A percentile compares a stretch with the other conserved stretches of the same genome.
Conservation (phyloP, 2,797 vertebrate genomes). For the Chanos chanos region DNA sequence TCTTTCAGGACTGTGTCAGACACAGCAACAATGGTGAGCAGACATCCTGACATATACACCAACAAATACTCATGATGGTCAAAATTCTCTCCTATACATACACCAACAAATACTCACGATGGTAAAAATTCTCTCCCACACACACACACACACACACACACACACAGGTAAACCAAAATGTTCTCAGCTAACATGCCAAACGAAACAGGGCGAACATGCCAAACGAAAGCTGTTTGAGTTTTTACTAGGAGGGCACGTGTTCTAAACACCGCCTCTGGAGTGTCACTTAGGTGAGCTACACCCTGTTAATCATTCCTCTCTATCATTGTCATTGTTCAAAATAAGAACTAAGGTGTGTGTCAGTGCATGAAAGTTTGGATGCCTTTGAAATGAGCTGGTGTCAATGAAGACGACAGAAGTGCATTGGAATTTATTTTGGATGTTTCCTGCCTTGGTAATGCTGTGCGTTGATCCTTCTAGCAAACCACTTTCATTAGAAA, state of each 20-base stretch:
- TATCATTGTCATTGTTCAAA: conserved; percentile 32
- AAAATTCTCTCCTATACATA: conserved; percentile 18
- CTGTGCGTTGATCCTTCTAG: not conserved
- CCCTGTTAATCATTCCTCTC: conserved; percentile 34
- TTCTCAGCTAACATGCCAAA: no score
- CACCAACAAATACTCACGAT: conserved; percentile 10
- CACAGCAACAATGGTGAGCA: conserved; percentile 87
- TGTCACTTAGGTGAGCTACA: conserved; percentile 24
- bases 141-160: conserved; percentile 8
- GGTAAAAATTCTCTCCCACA: not conserved
- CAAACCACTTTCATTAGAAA: not conserved
- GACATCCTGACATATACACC: not conserved
- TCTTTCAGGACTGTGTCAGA: conserved; percentile 90
- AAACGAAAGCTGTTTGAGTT: no score
- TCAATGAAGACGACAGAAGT: conserved; percentile 17
- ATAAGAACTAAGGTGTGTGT: conserved; percentile 41
- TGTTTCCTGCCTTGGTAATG: not conserved
- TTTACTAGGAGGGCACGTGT: conserved; percentile 4
- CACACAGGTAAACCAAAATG: conserved; percentile 7
- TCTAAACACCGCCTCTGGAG: conserved; percentile 1
- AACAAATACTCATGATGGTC: no score
- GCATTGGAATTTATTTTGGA: conserved; percentile 35
- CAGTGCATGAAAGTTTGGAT: conserved; percentile 36
- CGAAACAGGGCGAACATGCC: no score
- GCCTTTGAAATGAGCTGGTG: conserved; percentile 39